Percentiles rank a stretch among this genome's conserved stretches.
Evolutionary conservation across 2,888 invertebrate genomes (phyloP).

Genomic region (Erebia ligea): DNA sequence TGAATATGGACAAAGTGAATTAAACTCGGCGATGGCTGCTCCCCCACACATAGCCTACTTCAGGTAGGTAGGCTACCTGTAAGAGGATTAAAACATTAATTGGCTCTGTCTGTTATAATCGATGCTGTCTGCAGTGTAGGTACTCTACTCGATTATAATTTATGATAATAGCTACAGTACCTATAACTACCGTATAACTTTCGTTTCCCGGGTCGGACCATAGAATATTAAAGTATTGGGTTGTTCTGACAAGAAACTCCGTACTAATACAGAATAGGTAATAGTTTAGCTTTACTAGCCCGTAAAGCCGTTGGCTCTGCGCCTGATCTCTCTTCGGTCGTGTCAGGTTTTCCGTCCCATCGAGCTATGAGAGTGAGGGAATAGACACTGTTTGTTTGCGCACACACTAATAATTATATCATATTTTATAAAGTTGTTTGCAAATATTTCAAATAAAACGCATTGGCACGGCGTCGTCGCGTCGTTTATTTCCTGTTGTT

Average conservation of each 20-base stretch:
- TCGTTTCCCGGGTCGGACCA: too few relatives aligned
- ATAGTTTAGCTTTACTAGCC: too few relatives aligned
- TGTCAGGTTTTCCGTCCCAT: too few relatives aligned
- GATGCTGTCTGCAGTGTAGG: too few relatives aligned
- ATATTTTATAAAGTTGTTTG: background rate
- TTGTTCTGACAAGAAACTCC: too few relatives aligned
- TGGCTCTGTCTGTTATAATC: background rate
- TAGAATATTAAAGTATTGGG: too few relatives aligned
- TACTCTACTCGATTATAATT: background rate
- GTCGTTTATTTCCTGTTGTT: slow-evolving; percentile 32
- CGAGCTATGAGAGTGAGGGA: too few relatives aligned
- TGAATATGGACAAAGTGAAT: slow-evolving; percentile 82
- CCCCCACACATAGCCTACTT: slow-evolving; percentile 46
- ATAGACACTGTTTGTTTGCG: too few relatives aligned
- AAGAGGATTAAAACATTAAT: slow-evolving; percentile 2
- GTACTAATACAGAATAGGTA: too few relatives aligned
- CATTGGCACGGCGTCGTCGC: slow-evolving; percentile 9
- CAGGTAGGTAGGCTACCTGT: background rate
- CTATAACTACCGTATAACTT: background rate
- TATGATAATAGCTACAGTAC: background rate
- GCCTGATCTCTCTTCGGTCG: too few relatives aligned
- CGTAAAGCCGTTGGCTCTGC: too few relatives aligned
- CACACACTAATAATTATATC: too few relatives aligned
- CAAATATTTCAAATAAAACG: slow-evolving; percentile 18
- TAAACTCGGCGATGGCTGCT: slow-evolving; percentile 73